These are phyloP conservation scores for Atrina japonica DNA, from an alignment of 2,888 invertebrate species.

Conservation along the genomic window DNA sequence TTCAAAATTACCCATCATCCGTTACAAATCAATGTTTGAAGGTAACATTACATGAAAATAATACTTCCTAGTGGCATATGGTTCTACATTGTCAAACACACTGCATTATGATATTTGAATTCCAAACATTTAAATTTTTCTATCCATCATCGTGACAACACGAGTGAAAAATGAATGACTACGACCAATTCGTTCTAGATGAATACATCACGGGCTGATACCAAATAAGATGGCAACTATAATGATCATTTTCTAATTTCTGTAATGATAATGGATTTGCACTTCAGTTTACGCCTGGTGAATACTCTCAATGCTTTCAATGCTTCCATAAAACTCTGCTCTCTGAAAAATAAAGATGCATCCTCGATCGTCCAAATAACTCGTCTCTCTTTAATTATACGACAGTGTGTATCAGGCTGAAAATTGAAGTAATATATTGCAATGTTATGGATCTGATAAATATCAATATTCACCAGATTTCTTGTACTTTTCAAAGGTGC, in stretches of 20 bases:
- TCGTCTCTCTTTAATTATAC: slow-evolving; percentile 31
- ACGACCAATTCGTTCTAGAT: slow-evolving; percentile 1
- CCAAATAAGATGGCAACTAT: slow-evolving; percentile 13
- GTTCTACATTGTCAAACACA: too few species aligned
- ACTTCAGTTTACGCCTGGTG: slow-evolving; percentile 29
- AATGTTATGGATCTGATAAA: slow-evolving; percentile 26
- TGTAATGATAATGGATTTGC: slow-evolving; percentile 31
- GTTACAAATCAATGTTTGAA: too few species aligned
- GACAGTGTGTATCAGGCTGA: slow-evolving; percentile 2
- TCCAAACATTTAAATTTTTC: slow-evolving; percentile 25
- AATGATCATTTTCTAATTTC: slow-evolving; percentile 31
- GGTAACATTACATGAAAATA: too few species aligned
- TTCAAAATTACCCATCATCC: too few species aligned
- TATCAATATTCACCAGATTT: slow-evolving; percentile 37
- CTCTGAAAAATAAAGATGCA: slow-evolving; percentile 13
- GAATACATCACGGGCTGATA: slow-evolving; percentile 28
- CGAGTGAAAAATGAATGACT: slow-evolving; percentile 11
- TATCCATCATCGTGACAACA: slow-evolving; percentile 36
- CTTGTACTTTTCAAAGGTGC: slow-evolving; percentile 30
- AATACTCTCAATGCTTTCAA: slow-evolving; percentile 25
- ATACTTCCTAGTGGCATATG: too few species aligned
- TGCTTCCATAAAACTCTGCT: slow-evolving; percentile 21
- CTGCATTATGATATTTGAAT: slow-evolving; percentile 30
- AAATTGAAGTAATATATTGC: slow-evolving; percentile 25
- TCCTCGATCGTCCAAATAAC: slow-evolving; percentile 30